Conservation (phyloP, 2,888 invertebrate genomes). For the Diplolepis rosae region DNA sequence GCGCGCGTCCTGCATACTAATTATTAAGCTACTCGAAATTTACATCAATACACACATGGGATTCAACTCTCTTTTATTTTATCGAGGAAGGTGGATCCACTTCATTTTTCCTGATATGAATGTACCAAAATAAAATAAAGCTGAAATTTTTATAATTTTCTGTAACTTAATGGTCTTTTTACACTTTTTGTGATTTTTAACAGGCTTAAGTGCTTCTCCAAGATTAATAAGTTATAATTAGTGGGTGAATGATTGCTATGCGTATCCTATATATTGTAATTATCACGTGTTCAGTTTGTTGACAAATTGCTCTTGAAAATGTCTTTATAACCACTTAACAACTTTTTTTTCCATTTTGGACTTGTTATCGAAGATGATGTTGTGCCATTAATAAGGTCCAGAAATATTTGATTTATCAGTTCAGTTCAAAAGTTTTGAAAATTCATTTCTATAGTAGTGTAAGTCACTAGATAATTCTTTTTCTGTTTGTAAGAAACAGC, state of each 20-base stretch:
- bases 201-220: not conserved
- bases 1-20: slow-evolving; percentile 57
- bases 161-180: not conserved
- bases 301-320: not conserved
- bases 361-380: too few relatives aligned
- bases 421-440: not conserved
- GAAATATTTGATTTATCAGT: too few relatives aligned
- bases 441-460: too few relatives aligned
- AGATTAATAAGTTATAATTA: not conserved
- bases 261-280: not conserved
- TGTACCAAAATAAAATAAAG: not conserved
- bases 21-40: slow-evolving; percentile 45
- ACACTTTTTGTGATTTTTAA: not conserved
- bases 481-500: too few relatives aligned
- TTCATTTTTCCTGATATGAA: slow-evolving; percentile 25
- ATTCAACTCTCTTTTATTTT: slow-evolving; percentile 38
- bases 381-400: too few relatives aligned
- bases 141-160: not conserved
- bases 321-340: not conserved
- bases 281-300: not conserved
- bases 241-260: not conserved
- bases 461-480: too few relatives aligned
- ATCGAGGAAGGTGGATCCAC: slow-evolving; percentile 12
- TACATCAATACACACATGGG: slow-evolving; percentile 42
- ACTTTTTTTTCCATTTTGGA: not conserved